Conservation (phyloP, 1,140 invertebrate species). For the Dryas iulia region DNA sequence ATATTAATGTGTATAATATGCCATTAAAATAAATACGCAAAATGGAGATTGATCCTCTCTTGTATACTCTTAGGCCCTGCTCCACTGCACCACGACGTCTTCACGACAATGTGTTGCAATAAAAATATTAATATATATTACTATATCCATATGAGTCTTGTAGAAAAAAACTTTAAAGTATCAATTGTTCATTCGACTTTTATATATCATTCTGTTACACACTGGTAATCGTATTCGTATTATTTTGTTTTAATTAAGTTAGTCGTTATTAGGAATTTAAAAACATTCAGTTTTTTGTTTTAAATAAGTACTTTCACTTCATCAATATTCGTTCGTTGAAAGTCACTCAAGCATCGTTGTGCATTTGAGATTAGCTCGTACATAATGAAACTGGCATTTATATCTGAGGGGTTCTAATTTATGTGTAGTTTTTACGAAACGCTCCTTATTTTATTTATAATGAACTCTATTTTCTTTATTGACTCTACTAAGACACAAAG, state of each 20-base stretch:
- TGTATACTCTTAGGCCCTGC: too few species aligned
- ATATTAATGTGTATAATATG: too few species aligned
- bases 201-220: background rate
- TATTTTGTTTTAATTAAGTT: background rate
- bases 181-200: background rate
- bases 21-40: too few species aligned
- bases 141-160: too few species aligned
- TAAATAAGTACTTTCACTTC: slow-evolving; percentile 10
- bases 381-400: background rate
- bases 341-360: background rate
- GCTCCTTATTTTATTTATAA: background rate
- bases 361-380: background rate
- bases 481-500: too few species aligned
- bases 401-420: background rate
- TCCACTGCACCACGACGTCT: too few species aligned
- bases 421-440: background rate
- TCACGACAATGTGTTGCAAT: too few species aligned
- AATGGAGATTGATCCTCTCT: too few species aligned
- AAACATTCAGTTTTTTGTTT: background rate
- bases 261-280: background rate
- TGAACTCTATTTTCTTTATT: too few species aligned
- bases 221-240: background rate
- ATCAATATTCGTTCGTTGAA: slow-evolving; percentile 8
- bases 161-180: too few species aligned
- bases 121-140: too few species aligned